phyloP scores from a whole-genome alignment of 1,140 invertebrate species.

The Wasmannia auropunctata region DNA sequence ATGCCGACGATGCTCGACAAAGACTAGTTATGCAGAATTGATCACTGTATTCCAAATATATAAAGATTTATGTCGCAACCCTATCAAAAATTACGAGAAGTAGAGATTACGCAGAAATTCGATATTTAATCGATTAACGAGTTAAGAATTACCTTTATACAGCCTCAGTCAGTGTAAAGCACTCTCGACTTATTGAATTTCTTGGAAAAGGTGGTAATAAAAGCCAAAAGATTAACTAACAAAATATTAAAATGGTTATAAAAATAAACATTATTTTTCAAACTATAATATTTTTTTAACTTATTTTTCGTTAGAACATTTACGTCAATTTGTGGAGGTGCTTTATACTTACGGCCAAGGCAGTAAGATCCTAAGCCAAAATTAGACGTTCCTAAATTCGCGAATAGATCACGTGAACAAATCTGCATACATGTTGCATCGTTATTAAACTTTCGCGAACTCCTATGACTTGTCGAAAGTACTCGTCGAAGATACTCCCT shows the following conservation, averaged over 20 bases:
- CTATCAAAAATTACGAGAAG: not conserved
- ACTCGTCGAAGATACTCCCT: constrained; percentile 1
- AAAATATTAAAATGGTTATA: no score
- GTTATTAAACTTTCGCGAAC: constrained; percentile 17
- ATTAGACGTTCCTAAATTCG: not conserved
- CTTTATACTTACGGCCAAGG: no score
- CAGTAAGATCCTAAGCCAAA: not conserved
- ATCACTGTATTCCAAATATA: not conserved
- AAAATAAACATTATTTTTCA: no score
- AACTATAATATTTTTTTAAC: no score
- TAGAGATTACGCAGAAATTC: not conserved
- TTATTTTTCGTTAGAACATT: no score
- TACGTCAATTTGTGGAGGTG: no score
- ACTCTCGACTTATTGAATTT: no score
- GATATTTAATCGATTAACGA: not conserved
- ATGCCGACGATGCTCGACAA: not conserved
- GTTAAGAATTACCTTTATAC: not conserved
- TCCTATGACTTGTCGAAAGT: not conserved
- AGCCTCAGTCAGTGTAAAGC: no score
- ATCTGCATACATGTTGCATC: not conserved
- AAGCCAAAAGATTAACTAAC: no score
- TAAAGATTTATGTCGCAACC: not conserved
- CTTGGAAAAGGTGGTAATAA: no score
- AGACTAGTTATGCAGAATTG: not conserved
- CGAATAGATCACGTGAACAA: not conserved